Evolutionary conservation across 1,140 invertebrate genomes (phyloP), one percentile per base, ranked within the genome.

Genomic region (Brachionus paranguensis): DNA sequence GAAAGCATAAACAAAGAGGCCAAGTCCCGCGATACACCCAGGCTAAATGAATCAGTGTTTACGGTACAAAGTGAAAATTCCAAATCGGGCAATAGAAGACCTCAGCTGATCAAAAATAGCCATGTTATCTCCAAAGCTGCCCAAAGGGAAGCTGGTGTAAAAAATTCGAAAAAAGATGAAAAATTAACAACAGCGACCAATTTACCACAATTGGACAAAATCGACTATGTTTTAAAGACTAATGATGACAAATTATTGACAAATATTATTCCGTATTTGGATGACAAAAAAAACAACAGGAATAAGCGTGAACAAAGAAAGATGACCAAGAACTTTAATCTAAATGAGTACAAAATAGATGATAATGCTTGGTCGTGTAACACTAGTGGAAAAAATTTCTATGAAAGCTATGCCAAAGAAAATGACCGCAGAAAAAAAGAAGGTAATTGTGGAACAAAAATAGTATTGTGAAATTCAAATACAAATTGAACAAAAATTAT

Each of bases 371-470:
- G 72, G 72, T 33, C 45, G 5, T 27, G 17, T 29, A 76, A 29
- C 33, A 29, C 43, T 29, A 76, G 33, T 76, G 72, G 72, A 20
- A 76, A 76, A 50, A 76, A 76, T 33, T 81, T 81, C 27, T 81
- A 81, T 47, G 78, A 81, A 68, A 60, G 33, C 41, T 81, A 81
- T 17, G 37, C 78, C 0, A 60, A 29, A 64, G 78, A 81, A 81
- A 81, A 81, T 47, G 78, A 81, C 29, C 24, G 78, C 24, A 41
- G 78, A 60, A 81, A 81, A 68, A 81, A 68, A 81, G 78, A 81
- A 53, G 72, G 72, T 76, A 76, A 76, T 41, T n/a, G n/a, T 14
- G 37, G 1, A 70, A 70, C 27, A 70, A 37, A 29, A 29, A 37
- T 70, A n/a, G n/a, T n/a, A n/a, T n/a, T n/a, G n/a, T n/a, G n/a